These are phyloP conservation scores for Numenius phaeopus DNA, from an alignment of 2,797 vertebrate genomes.

Conservation along the genomic window DNA sequence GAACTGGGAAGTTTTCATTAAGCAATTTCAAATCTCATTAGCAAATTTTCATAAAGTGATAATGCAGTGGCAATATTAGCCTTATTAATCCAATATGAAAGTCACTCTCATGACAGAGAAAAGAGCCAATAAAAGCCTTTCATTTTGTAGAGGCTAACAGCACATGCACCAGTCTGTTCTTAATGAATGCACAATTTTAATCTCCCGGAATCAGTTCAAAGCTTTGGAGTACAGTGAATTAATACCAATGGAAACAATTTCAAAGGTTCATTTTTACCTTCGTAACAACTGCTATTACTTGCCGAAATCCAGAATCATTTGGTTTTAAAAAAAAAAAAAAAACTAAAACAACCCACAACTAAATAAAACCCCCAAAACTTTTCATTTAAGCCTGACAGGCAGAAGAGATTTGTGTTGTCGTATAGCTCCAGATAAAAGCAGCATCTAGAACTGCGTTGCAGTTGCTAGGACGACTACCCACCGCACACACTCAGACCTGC, in stretches of 20 bases:
- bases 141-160: neutral
- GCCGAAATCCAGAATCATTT: neutral
- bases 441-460: constrained; percentile 8
- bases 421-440: constrained; percentile 21
- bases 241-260: neutral
- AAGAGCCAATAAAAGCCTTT: constrained; percentile 21
- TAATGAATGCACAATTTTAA: constrained; percentile 28
- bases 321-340: neutral
- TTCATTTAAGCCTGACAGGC: neutral
- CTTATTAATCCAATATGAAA: constrained; percentile 57
- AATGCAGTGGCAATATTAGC: constrained; percentile 39
- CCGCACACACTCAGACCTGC: neutral
- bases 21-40: constrained; percentile 59
- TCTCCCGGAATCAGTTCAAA: neutral
- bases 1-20: constrained; percentile 51
- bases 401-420: neutral
- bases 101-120: neutral
- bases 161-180: neutral
- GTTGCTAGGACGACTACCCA: constrained; percentile 42
- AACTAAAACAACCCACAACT: fast-evolving
- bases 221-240: neutral
- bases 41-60: constrained; percentile 44
- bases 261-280: neutral
- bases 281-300: neutral
- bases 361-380: neutral